A percentile compares a stretch with the other conserved stretches of the same genome.
Conservation (phyloP, 1,140 invertebrate genomes). For the Aphaenogaster rudis region DNA sequence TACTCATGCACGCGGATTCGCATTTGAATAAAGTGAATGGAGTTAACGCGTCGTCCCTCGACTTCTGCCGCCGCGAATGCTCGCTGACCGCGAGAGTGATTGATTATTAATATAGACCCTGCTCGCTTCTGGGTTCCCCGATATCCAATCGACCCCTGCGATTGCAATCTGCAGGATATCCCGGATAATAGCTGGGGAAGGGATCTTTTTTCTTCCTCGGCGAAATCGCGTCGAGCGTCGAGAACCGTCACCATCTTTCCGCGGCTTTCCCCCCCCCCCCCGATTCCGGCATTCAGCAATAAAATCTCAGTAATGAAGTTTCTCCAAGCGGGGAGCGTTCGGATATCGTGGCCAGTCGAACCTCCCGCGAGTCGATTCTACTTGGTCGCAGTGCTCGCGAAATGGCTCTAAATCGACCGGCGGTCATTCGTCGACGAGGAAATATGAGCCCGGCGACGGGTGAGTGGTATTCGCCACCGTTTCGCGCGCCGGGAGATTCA, state of each 20-base stretch:
- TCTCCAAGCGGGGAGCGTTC: not conserved
- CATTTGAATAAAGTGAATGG: constrained; percentile 60
- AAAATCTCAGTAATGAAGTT: not conserved
- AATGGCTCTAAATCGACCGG: constrained; percentile 15
- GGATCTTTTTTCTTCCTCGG: not conserved
- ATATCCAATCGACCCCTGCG: not conserved
- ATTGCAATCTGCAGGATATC: not conserved
- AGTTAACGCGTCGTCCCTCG: constrained; percentile 46
- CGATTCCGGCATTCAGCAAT: not conserved
- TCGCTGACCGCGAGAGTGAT: constrained; percentile 15
- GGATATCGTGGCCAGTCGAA: not conserved
- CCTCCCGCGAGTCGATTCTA: not conserved
- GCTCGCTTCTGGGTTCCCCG: constrained; percentile 2
- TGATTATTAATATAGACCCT: constrained; percentile 22
- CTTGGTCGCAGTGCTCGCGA: not conserved
- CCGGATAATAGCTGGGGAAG: not conserved
- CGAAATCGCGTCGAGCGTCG: not conserved
- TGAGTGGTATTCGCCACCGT: constrained; percentile 29
- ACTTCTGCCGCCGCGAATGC: constrained; percentile 22
- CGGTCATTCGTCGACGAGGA: constrained; percentile 14
- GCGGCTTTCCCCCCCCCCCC: not conserved
- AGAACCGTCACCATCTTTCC: not conserved
- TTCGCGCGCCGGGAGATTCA: constrained; percentile 46
- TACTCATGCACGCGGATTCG: constrained; percentile 51
- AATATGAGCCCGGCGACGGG: constrained; percentile 27